These are phyloP conservation scores for Tylochromis polylepis DNA, from an alignment of 2,113 vertebrate species.

Conservation along the genomic window DNA sequence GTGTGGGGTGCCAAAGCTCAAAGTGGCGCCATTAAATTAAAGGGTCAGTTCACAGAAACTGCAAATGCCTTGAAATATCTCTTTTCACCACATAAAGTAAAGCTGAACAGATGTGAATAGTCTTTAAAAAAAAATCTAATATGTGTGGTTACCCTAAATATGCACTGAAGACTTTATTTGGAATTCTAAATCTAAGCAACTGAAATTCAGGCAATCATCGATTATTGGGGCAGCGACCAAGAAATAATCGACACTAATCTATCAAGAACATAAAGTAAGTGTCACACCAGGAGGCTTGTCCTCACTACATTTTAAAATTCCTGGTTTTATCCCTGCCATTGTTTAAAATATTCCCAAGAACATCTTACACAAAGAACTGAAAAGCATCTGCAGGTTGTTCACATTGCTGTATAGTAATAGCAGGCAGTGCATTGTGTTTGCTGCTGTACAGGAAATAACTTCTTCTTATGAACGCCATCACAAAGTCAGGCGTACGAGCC, in stretches of 20 bases:
- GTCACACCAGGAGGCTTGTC: not conserved
- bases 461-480: not conserved
- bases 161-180: not conserved
- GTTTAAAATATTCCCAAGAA: not conserved
- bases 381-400: not conserved
- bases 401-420: not conserved
- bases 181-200: not conserved
- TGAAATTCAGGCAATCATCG: not conserved
- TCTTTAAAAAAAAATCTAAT: not conserved
- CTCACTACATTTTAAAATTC: not conserved
- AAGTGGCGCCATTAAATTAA: not conserved
- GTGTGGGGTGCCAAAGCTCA: not conserved
- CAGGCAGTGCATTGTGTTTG: not conserved
- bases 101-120: not conserved
- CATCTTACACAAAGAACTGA: not conserved
- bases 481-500: not conserved
- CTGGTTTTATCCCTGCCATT: not conserved
- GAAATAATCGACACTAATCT: not conserved
- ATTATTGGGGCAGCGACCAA: not conserved
- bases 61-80: not conserved
- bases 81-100: not conserved
- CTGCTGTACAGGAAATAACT: not conserved
- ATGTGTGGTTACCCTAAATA: not conserved
- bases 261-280: not conserved
- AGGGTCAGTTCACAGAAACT: not conserved